Evolutionary conservation across 2,113 vertebrate genomes (phyloP), one percentile per base, ranked within the genome.

Genomic region (Suricata suricatta): DNA sequence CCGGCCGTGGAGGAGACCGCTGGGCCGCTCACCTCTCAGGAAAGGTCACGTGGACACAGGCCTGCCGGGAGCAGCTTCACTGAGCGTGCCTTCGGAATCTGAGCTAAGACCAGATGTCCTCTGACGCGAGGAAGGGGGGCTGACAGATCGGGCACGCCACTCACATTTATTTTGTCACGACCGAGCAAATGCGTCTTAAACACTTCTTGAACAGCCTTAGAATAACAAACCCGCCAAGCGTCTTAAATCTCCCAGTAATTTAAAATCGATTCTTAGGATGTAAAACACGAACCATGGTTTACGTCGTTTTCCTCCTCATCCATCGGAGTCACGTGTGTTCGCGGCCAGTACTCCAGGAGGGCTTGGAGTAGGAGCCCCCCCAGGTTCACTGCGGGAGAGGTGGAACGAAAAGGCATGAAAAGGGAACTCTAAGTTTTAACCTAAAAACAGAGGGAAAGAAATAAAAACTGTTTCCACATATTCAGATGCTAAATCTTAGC

Each of bases 231-330:
- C 47, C 38, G n/a, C 15, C 71, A 81, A 86, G 66, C 21, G 57
- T 38, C 16, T 57, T 80, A 71, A 83, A 57, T 41, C 41, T 38
- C 68, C 31, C 38, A 71, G 79, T 60, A 69, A 94, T 7, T 66
- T 33, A 64, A 31, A 57, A 63, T n/a, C 57, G 50, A 31, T 27
- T 38, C 77, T 81, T 7, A 50, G 41, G 16, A 69, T 16, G 52
- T n/a, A 92, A 88, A 92, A 63, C 4, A 95, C 98, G 86, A 80
- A 99, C 99, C 99, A 31, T 99, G 99, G 98, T 99, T 99, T 90
- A 99, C 99, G 98, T 99, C 99, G 8, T 99, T 99, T 98, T 99
- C 99, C 60, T 99, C 99, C 98, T 99, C 99, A n/a, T 99, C 99
- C 99, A 99, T 99, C 57, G 99, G 99, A 97, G 99, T 99, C 98